Conservation (phyloP, 2,113 vertebrate genomes). For the Daphoenositta chrysoptera region DNA sequence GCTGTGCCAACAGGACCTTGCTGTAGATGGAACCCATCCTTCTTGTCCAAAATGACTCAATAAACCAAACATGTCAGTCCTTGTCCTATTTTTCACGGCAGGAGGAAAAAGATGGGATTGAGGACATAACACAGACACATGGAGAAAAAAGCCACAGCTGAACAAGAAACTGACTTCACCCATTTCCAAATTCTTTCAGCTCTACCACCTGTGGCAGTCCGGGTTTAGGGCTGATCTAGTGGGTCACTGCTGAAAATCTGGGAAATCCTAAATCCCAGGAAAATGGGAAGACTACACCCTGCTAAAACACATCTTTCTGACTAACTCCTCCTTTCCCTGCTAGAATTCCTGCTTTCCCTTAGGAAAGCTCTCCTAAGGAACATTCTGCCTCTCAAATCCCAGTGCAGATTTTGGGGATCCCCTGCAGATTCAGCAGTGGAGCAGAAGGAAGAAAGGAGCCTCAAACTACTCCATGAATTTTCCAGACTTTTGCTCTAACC, state of each 20-base stretch:
- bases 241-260: background rate
- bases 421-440: background rate
- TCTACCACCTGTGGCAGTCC: accelerated
- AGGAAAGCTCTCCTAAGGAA: background rate
- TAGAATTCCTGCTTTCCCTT: background rate
- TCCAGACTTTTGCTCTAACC: background rate
- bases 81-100: background rate
- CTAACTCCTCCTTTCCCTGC: background rate
- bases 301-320: background rate
- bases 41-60: background rate
- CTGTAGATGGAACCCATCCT: accelerated
- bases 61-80: accelerated
- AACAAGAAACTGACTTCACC: accelerated
- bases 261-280: background rate
- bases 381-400: background rate
- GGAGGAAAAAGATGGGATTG: background rate
- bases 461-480: background rate
- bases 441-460: background rate
- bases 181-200: background rate
- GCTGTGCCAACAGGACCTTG: background rate
- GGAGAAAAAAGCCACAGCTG: background rate
- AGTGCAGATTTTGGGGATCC: background rate
- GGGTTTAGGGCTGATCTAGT: background rate
- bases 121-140: accelerated
- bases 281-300: too few relatives aligned